Conservation (phyloP, 2,888 invertebrate species). For the Ephialtes manifestator region DNA sequence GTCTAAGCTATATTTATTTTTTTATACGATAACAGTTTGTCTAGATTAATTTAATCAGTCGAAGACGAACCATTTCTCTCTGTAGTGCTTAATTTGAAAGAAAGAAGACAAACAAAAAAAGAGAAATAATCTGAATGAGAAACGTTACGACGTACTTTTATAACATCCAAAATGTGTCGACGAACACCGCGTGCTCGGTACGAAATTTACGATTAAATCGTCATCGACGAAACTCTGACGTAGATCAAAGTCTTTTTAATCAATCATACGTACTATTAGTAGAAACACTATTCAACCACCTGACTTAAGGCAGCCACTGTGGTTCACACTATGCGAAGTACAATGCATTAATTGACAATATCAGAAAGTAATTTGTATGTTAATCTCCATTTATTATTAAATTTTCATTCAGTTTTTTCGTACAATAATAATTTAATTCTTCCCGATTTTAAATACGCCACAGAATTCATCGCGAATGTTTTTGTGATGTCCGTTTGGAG, state of each 20-base stretch:
- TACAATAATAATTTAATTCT: no score
- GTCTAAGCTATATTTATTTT: slow-evolving; percentile 85
- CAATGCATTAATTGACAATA: neutral
- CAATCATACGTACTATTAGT: slow-evolving; percentile 12
- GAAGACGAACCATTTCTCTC: slow-evolving; percentile 72
- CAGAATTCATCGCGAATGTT: no score
- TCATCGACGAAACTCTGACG: slow-evolving; percentile 14
- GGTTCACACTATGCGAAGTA: neutral
- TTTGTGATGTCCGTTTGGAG: no score
- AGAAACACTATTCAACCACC: slow-evolving; percentile 18
- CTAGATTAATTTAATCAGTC: slow-evolving; percentile 75
- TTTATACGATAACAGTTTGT: slow-evolving; percentile 76
- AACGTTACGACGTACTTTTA: slow-evolving; percentile 17
- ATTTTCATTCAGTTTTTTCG: no score
- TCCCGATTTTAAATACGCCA: no score
- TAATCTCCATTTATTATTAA: no score
- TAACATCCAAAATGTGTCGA: neutral
- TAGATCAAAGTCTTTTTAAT: slow-evolving; percentile 17
- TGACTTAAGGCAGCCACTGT: neutral
- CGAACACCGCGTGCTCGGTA: slow-evolving; percentile 2
- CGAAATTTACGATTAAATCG: slow-evolving; percentile 1
- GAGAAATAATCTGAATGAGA: slow-evolving; percentile 8
- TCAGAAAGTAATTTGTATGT: neutral
- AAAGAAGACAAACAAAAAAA: slow-evolving; percentile 31
- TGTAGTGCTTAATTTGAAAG: slow-evolving; percentile 49